A percentile compares a stretch with the other conserved stretches of the same genome.
Conservation (phyloP, 2,888 invertebrate genomes). For the Trachelus stipa region DNA sequence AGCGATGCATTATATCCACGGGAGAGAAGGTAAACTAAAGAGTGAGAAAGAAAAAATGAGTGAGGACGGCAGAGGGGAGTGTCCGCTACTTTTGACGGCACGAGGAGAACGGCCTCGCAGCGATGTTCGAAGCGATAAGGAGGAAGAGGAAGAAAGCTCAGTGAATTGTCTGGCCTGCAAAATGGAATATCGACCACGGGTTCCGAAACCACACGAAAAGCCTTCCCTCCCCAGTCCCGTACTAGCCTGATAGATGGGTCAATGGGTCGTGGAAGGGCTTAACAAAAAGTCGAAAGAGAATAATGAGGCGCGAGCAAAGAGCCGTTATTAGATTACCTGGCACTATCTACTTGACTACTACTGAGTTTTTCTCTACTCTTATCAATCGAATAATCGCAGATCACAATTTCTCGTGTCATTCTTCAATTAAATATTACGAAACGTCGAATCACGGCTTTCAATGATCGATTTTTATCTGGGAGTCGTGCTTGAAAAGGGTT, state of each 20-base stretch:
- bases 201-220: background rate
- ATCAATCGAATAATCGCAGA: background rate
- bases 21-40: background rate
- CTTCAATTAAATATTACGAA: background rate
- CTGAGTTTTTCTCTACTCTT: background rate
- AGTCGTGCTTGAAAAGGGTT: background rate
- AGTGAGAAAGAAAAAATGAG: slow-evolving; percentile 5
- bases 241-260: slow-evolving; percentile 17
- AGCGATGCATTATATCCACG: background rate
- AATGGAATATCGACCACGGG: slow-evolving; percentile 21
- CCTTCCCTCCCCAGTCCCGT: background rate
- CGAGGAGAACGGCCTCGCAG: background rate
- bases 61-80: slow-evolving; percentile 1
- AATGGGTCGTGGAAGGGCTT: slow-evolving; percentile 16
- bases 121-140: background rate
- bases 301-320: background rate
- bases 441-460: background rate
- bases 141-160: background rate
- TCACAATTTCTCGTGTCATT: background rate
- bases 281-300: slow-evolving; percentile 14
- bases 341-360: background rate
- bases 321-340: background rate
- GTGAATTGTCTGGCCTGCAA: slow-evolving; percentile 17
- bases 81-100: background rate
- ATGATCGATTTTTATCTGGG: background rate